phyloP scores from a whole-genome alignment of 2,113 vertebrate genomes.

The Malurus elegans region DNA sequence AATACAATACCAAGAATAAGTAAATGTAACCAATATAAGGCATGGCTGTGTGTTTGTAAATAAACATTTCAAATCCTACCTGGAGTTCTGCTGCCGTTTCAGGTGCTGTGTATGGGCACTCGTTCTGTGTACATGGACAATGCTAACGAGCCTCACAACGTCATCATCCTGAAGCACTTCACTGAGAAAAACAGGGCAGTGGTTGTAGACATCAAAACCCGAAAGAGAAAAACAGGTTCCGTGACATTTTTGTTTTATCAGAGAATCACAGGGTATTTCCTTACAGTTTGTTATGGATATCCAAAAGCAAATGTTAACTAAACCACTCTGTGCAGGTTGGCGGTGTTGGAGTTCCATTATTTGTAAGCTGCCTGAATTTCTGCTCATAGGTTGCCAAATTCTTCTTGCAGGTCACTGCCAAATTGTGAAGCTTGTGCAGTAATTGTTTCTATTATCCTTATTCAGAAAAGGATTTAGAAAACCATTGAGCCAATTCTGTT shows the following conservation, averaged over 20 bases:
- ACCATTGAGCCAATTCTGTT: neutral
- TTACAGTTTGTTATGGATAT: neutral
- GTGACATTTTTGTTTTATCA: slow-evolving; percentile 23
- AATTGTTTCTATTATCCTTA: neutral
- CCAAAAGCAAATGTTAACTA: neutral
- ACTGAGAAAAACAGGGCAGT: slow-evolving; percentile 95
- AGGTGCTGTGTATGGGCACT: slow-evolving; percentile 95
- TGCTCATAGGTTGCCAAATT: neutral
- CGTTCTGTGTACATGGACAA: slow-evolving; percentile 94
- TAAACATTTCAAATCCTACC: neutral
- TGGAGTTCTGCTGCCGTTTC: neutral
- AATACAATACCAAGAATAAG: neutral
- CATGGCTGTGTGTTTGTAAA: neutral
- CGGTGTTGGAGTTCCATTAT: neutral
- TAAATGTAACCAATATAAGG: neutral
- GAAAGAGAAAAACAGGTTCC: slow-evolving; percentile 93
- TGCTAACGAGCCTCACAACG: slow-evolving; percentile 92
- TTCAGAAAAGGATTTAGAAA: neutral
- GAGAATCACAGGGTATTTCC: neutral
- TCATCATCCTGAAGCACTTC: slow-evolving; percentile 96
- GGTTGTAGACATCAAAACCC: slow-evolving; percentile 91
- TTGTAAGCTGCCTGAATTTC: neutral
- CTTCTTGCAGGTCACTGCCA: neutral
- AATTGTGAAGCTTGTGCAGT: neutral
- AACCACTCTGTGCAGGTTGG: neutral